Evolutionary conservation across 2,888 invertebrate species (phyloP), one percentile per base, ranked within the genome.

Genomic region (Lasioglossum figueresi): DNA sequence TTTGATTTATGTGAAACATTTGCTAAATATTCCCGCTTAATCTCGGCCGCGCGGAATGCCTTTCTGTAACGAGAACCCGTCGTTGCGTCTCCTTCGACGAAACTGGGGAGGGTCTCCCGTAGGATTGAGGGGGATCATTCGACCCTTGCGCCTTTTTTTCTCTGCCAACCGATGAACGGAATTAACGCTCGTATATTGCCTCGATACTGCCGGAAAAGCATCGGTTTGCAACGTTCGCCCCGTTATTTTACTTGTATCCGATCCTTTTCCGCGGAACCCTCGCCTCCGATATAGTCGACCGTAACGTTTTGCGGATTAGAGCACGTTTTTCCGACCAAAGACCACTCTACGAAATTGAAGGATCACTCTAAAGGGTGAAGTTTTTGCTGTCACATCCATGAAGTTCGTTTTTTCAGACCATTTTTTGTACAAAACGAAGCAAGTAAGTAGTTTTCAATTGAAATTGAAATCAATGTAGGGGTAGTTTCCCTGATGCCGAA

Each of bases 1-100:
- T 94, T 94, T 94, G 94, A 94, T 94, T 94, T 94, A 94, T 94
- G 93, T 91, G 94, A 94, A 93, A 94, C 93, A 94, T 94, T 94
- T 93, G 93, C 93, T 94, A 94, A 94, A 94, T 94, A 94, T 93
- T 92, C 92, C 90, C 89, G 93, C 92, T 93, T 93, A 93, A 93
- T 94, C 94, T 94, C 93, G 91, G 91, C 91, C 89, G 83, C 89
- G 82, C 85, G 84, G 84, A 88, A 88, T 80, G 82, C 82, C 82
- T 76, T 70, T 74, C 59, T 48, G 83, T 73, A 79, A 56, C 71
- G 72, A 75, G 56, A 76, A 71, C 66, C 81, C 80, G 88, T 52
- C 52, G 89, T 89, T 84, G 56, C 88, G 84, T 79, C 76, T 80
- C 74, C 74, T 86, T 78, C 80, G 76, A 79, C 76, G 76, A 66